These are phyloP conservation scores for Tetranychus piercei DNA, from an alignment of 2,888 invertebrate species.

Conservation along the genomic window DNA sequence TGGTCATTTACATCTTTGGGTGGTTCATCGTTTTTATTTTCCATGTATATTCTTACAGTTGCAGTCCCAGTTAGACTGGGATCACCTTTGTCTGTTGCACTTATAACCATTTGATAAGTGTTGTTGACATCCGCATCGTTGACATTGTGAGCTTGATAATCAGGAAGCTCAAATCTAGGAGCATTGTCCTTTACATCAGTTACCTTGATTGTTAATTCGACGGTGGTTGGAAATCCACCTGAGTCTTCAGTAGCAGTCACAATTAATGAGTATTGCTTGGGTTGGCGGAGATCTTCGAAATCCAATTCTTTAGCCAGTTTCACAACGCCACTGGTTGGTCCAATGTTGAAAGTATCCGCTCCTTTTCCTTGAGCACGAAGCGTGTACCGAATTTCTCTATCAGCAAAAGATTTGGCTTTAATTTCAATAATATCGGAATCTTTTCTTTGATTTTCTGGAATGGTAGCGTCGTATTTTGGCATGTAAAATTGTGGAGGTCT, in stretches of 20 bases:
- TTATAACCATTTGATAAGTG: slow-evolving; percentile 80
- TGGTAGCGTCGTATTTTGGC: slow-evolving; percentile 80
- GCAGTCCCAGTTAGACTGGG: slow-evolving; percentile 79
- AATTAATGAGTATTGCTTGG: slow-evolving; percentile 71
- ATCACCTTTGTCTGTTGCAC: slow-evolving; percentile 83
- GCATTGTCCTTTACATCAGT: slow-evolving; percentile 91
- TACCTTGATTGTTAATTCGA: slow-evolving; percentile 78
- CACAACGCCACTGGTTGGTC: slow-evolving; percentile 79
- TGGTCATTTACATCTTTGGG: slow-evolving; percentile 97
- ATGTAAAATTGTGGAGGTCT: slow-evolving; percentile 93
- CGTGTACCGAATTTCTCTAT: slow-evolving; percentile 86
- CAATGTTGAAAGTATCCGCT: slow-evolving; percentile 84
- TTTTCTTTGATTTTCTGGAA: slow-evolving; percentile 88
- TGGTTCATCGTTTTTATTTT: slow-evolving; percentile 92
- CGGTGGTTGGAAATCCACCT: slow-evolving; percentile 85
- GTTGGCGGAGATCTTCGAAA: slow-evolving; percentile 84
- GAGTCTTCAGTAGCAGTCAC: slow-evolving; percentile 91
- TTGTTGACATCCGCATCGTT: slow-evolving; percentile 94
- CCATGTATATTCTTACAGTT: slow-evolving; percentile 84
- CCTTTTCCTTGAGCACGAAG: slow-evolving; percentile 86
- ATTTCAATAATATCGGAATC: slow-evolving; percentile 91
- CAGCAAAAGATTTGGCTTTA: slow-evolving; percentile 90
- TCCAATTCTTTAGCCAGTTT: slow-evolving; percentile 87
- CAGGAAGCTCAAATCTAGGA: slow-evolving; percentile 83
- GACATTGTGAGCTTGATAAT: slow-evolving; percentile 88